phyloP scores from a whole-genome alignment of 2,888 invertebrate genomes.

The Gisinianus flammeolus region DNA sequence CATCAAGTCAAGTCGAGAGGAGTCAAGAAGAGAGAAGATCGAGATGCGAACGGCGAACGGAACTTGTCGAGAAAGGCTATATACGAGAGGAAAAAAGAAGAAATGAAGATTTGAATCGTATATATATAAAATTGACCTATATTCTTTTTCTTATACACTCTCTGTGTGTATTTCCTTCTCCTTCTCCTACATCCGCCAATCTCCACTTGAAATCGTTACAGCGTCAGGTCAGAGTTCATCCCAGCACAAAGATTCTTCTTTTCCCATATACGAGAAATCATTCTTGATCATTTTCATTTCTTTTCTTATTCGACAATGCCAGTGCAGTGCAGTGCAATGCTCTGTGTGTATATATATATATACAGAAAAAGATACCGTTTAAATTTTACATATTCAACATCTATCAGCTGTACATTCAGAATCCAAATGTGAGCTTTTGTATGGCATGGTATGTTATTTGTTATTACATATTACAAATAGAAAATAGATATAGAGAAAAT shows the following conservation, averaged over 20 bases:
- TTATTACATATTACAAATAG: neutral
- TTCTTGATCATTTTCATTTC: neutral
- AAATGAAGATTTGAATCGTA: constrained; percentile 25
- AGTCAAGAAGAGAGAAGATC: no score
- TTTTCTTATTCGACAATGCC: neutral
- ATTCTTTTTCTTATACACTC: constrained; percentile 1
- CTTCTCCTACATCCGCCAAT: constrained; percentile 25
- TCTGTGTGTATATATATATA: neutral
- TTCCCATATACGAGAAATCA: constrained; percentile 25
- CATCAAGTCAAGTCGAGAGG: neutral
- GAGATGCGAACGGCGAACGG: no score
- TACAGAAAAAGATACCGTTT: no score
- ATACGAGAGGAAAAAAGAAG: neutral
- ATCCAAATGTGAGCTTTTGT: no score
- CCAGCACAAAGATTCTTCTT: constrained; percentile 28
- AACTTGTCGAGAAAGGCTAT: constrained; percentile 25
- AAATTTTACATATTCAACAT: no score
- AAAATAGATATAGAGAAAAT: constrained; percentile 4
- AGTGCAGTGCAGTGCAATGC: neutral
- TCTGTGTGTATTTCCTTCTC: neutral
- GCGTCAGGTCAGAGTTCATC: constrained; percentile 33
- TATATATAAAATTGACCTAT: constrained; percentile 38
- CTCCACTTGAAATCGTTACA: constrained; percentile 30
- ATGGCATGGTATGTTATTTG: no score
- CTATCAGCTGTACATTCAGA: no score